These are phyloP conservation scores for Colistium nudipinnis DNA, from an alignment of 2,113 vertebrate genomes.

Conservation along the genomic window DNA sequence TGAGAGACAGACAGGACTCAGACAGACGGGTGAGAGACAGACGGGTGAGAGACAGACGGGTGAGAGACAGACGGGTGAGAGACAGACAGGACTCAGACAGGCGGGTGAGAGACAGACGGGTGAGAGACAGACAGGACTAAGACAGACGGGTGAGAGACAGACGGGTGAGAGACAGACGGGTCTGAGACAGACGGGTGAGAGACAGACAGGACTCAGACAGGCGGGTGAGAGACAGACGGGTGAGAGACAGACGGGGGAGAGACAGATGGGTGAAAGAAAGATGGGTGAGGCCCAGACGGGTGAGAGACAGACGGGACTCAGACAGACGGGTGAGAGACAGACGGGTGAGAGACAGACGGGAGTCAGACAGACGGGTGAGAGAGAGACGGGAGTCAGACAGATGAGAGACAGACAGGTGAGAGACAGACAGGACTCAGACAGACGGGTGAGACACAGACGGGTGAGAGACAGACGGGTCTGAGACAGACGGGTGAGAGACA, in stretches of 20 bases:
- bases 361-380: not conserved
- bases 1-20: not conserved
- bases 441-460: not conserved
- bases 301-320: not conserved
- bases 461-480: not conserved
- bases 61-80: not conserved
- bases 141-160: not conserved
- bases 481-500: not conserved
- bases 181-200: not conserved
- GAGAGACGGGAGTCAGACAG: not conserved
- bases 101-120: not conserved
- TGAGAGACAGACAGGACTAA: not conserved
- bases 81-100: not conserved
- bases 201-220: not conserved
- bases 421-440: not conserved
- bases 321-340: not conserved
- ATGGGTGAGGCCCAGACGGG: not conserved
- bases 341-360: not conserved
- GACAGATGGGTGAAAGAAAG: not conserved
- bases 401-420: not conserved
- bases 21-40: not conserved
- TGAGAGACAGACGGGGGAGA: not conserved
- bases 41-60: not conserved
- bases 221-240: not conserved
- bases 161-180: not conserved